phyloP scores from a whole-genome alignment of 2,113 vertebrate species.

The Collichthys lucidus region DNA sequence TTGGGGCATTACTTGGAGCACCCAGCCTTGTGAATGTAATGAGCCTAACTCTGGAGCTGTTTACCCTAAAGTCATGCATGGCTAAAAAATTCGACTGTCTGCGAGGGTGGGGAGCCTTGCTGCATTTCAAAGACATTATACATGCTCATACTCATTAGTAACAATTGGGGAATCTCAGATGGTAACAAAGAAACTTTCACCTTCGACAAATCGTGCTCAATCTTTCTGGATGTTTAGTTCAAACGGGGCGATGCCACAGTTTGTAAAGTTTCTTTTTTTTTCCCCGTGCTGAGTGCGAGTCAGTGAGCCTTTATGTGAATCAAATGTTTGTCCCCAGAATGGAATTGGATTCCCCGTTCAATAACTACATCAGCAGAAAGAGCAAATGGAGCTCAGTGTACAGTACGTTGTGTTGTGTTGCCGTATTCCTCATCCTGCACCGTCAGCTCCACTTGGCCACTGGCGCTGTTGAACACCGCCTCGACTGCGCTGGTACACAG shows the following conservation, averaged over 20 bases:
- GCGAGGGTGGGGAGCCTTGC: conserved; percentile 8
- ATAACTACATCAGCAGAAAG: conserved; percentile 62
- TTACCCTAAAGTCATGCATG: conserved; percentile 60
- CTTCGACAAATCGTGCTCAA: neutral
- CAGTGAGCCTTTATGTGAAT: conserved; percentile 50
- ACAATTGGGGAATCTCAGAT: neutral
- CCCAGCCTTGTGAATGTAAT: conserved; percentile 49
- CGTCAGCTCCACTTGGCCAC: conserved; percentile 53
- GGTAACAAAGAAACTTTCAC: neutral
- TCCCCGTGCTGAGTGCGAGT: conserved; percentile 2
- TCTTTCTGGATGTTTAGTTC: neutral
- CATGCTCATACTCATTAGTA: conserved; percentile 29
- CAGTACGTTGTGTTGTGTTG: conserved; percentile 42
- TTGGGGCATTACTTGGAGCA: conserved; percentile 39
- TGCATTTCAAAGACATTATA: conserved; percentile 38
- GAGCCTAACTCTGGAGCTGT: conserved; percentile 49
- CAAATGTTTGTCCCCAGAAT: conserved; percentile 58
- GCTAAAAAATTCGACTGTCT: conserved; percentile 54
- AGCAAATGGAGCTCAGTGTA: conserved; percentile 49
- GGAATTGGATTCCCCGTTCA: conserved; percentile 58
- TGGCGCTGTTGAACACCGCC: conserved; percentile 46
- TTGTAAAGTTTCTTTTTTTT: conserved; percentile 18
- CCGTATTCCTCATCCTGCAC: conserved; percentile 53
- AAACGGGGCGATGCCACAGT: conserved; percentile 10
- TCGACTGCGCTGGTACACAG: conserved; percentile 34